Conservation (phyloP, 2,888 invertebrate genomes). For the Drosophila monieri region DNA sequence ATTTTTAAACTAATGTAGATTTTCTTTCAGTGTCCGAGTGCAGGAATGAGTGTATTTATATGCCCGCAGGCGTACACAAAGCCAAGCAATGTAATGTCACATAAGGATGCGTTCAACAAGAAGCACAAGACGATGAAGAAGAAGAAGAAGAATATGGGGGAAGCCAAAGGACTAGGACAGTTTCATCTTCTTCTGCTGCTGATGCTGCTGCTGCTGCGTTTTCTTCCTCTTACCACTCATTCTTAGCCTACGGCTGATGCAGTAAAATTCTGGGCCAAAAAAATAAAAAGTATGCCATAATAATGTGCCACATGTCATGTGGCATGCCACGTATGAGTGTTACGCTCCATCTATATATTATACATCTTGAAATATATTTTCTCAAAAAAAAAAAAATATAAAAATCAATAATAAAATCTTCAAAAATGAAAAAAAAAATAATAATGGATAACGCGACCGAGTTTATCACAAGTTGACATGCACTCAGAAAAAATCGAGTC, state of each 20-base stretch:
- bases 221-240: slow-evolving; percentile 14
- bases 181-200: slow-evolving; percentile 2
- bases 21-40: not conserved
- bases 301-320: slow-evolving; percentile 41
- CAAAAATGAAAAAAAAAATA: slow-evolving; percentile 7
- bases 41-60: slow-evolving; percentile 4
- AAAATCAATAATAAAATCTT: slow-evolving; percentile 48
- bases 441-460: slow-evolving; percentile 14
- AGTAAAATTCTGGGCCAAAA: slow-evolving; percentile 33
- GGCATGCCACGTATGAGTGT: slow-evolving; percentile 12
- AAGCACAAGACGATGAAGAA: not conserved
- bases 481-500: not conserved
- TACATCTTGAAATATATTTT: too few relatives aligned
- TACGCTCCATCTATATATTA: not conserved
- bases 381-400: too few relatives aligned
- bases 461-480: slow-evolving; percentile 8
- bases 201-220: not conserved
- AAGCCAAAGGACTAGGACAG: slow-evolving; percentile 1
- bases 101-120: slow-evolving; percentile 17
- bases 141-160: not conserved
- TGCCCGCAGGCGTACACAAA: slow-evolving; percentile 23
- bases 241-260: slow-evolving; percentile 40
- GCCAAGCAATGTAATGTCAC: slow-evolving; percentile 26
- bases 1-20: not conserved
- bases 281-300: slow-evolving; percentile 61